Base-by-base conservation (phyloP, 2,888 invertebrate species). In the Acleris emargana region DNA sequence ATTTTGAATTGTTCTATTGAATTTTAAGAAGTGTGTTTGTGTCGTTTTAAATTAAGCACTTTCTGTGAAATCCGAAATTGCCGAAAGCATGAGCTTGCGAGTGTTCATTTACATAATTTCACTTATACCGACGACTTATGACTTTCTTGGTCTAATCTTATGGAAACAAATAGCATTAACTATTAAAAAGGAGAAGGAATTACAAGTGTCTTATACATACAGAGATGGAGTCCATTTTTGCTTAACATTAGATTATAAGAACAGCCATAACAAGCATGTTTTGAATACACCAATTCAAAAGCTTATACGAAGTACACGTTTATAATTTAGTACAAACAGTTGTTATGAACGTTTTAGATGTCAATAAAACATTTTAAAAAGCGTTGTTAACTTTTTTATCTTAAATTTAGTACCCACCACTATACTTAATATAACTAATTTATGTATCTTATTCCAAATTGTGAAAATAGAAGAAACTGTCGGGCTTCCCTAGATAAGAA, bases 321-420 rank as follows among this genome's bases (percentile, higher is more conserved):
- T 89, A 89, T 89, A 91, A 91, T 89, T 91, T 91, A 91, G 90
- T 91, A 91, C 90, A 91, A 91, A 90, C 86, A 87, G 86, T 88
- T 91, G 91, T 89, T 90, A 90, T 80, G 82, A 88, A 89, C 83
- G 83, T 89, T 89, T 88, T 91, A 91, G 91, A 90, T 91, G 90
- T 90, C 89, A 92, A 91, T 91, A 91, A 91, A 91, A 83, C 74
- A 76, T 78, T 78, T 83, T 84, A 87, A 80, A 78, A 61, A 62
- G 17, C 55, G 54, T 72, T 73, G 66, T 77, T 60, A 17, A 50
- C 17, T 60, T 64, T 54, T 64, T 64, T 42, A n/a, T 25, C n/a
- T n/a, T 13, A 38, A 38, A 38, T 38, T 38, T 38, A 38, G 3
- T 13, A 4, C 13, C 13, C 32, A 2, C 11, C 3, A 38, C 11